Evolutionary conservation across 2,113 vertebrate species (phyloP), one percentile per base, ranked within the genome.

Genomic region (Hemichromis elongatus): DNA sequence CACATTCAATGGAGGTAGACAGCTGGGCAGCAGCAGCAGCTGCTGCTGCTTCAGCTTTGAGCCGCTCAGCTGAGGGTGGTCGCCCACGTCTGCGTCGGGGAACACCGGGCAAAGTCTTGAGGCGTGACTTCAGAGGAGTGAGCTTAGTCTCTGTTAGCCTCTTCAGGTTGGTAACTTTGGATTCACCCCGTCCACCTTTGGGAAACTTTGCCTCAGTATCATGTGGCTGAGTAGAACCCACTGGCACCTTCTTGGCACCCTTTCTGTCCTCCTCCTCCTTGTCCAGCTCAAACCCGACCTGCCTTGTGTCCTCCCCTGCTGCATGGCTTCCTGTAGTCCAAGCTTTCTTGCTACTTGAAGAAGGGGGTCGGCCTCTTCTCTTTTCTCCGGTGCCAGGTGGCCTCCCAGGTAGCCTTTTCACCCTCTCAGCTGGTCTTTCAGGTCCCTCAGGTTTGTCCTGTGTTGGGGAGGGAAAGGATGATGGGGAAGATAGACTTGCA

Each of bases 291-390:
- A 88, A 89, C 19, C 88, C 42, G 18, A 94, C 94, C 83, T 95
- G 96, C 66, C 94, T 89, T 53, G 81, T 77, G 30, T 95, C 95
- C 8, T 96, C 97, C 19, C 95, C 96, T 21, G 92, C 96, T 93
- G 92, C 97, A 96, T 95, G 95, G 85, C 79, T 89, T 13, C 91
- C 83, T 26, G 92, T 86, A 68, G 87, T 94, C 96, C 94, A 96
- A 78, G 81, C 83, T 92, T 97, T 98, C 66, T 97, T 97, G 73
- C 91, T 96, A 19, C 92, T 95, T 81, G 97, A 97, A 16, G 97
- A 94, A 9, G 98, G 99, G 68, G 99, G 99, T 77, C 99, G 97
- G 84, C 98, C 98, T 94, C 99, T 96, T 88, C 97, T 97, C 91
- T 97, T 99, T 88, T 99, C 98, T 63, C 97, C 96, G 1, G 94